phyloP scores from a whole-genome alignment of 1,140 invertebrate species.

The Drosophila kohkoa region DNA sequence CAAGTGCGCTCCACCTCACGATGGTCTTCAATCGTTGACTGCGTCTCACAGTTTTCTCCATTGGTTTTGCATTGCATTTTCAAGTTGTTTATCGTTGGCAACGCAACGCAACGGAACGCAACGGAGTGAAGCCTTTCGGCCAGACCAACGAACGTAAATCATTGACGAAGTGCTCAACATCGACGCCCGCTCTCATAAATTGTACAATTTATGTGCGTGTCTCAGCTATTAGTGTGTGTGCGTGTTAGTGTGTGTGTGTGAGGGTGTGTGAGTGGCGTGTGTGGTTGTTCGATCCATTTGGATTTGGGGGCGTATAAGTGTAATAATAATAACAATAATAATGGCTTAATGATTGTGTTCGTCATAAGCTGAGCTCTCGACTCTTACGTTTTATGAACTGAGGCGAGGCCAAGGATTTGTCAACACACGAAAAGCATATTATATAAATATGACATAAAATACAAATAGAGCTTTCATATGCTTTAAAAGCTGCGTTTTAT shows the following conservation, averaged over 20 bases:
- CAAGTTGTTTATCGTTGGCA: constrained; percentile 77
- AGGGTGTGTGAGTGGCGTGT: not conserved
- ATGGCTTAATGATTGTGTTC: constrained; percentile 77
- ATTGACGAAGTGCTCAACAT: constrained; percentile 29
- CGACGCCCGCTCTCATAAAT: constrained; percentile 43
- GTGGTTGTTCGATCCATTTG: not conserved
- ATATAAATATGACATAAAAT: no score
- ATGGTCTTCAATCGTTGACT: constrained; percentile 4
- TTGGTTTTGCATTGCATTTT: constrained; percentile 73
- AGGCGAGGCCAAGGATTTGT: constrained; percentile 54
- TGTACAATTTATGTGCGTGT: constrained; percentile 67
- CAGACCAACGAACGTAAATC: constrained; percentile 62
- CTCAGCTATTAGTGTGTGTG: not conserved
- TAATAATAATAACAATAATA: constrained; percentile 82
- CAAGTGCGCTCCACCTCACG: constrained; percentile 19
- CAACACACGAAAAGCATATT: constrained; percentile 40
- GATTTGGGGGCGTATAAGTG: constrained; percentile 42
- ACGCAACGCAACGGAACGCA: constrained; percentile 25
- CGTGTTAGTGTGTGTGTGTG: not conserved
- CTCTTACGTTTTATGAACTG: constrained; percentile 60
- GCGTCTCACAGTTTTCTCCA: constrained; percentile 16
- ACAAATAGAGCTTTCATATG: no score
- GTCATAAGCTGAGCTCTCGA: constrained; percentile 51
- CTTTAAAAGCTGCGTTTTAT: no score
- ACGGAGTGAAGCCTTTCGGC: constrained; percentile 23